Percentiles rank a stretch among this genome's conserved stretches.
These are phyloP conservation scores for Melanostigma gelatinosum DNA, from an alignment of 2,113 vertebrate species.

Conservation along the genomic window DNA sequence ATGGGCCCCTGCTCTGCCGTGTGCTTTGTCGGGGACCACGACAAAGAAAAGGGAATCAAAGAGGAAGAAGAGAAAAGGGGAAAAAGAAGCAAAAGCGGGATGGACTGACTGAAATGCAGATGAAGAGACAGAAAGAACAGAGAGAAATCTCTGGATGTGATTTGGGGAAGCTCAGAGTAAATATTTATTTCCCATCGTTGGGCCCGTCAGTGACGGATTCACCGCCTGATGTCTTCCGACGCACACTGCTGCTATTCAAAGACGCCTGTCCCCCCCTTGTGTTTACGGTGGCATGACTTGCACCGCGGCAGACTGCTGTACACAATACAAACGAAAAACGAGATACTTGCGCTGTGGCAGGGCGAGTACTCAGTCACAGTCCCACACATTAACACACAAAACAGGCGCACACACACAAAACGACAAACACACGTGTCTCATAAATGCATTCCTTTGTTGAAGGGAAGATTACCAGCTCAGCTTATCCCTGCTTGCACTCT, in stretches of 20 bases:
- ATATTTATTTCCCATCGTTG: constrained; percentile 81
- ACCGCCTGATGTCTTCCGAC: constrained; percentile 72
- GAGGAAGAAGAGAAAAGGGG: not conserved
- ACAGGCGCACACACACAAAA: constrained; percentile 27
- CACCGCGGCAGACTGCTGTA: constrained; percentile 58
- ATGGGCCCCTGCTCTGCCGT: constrained; percentile 28
- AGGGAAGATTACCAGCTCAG: constrained; percentile 67
- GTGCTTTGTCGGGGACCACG: constrained; percentile 25
- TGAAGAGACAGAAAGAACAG: constrained; percentile 44
- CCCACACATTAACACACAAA: constrained; percentile 36
- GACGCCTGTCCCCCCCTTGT: constrained; percentile 52
- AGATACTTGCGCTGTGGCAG: constrained; percentile 60
- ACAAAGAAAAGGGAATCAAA: constrained; percentile 27
- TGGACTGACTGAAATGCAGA: not conserved
- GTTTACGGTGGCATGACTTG: constrained; percentile 74
- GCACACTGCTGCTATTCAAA: constrained; percentile 74
- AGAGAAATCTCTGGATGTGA: constrained; percentile 78
- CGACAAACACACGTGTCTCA: constrained; percentile 57
- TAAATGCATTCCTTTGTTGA: constrained; percentile 72
- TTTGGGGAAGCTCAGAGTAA: constrained; percentile 77
- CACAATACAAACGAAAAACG: constrained; percentile 69
- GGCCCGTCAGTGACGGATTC: constrained; percentile 80
- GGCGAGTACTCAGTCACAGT: constrained; percentile 34
- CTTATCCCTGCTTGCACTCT: constrained; percentile 56
- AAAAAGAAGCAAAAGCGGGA: not conserved